Evolutionary conservation across 1,140 invertebrate species (phyloP), one percentile per base, ranked within the genome.

Genomic region (Portunus trituberculatus): DNA sequence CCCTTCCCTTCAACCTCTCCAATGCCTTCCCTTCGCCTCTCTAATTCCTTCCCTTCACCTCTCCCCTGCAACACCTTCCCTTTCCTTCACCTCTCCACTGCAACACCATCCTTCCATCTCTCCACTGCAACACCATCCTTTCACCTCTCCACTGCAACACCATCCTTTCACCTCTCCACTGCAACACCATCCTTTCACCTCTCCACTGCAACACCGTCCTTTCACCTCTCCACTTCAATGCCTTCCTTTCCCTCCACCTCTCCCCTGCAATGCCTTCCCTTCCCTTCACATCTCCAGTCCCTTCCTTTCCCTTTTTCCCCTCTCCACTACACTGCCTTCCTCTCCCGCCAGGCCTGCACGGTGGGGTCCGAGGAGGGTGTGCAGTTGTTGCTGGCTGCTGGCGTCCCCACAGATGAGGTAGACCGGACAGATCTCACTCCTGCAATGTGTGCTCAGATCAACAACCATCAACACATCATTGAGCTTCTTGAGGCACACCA

Each of bases 381-480:
- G 25, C 20, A 67, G 10, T 7, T 93, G 12, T 91, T 96, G 2
- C 91, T 96, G 31, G 39, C 88, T 29, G 83, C 83, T 12, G 90
- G 93, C 14, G 96, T 95, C 0, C 76, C 91, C 14, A 93, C 93
- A 20, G 86, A 94, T 25, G 48, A 83, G 28, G 29, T 82, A 0
- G 96, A 96, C 93, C 91, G 94, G 25, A 95, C 93, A 12, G 95
- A 96, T 45, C 92, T 96, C 90, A 96, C 96, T 3, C 93, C 96
- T 6, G 31, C 82, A 25, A 95, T 96, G 93, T 94, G 94, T 45
- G 96, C 96, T 0, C 76, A 93, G 76, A 94, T 94, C 82, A 95
- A 95, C 76, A 93, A 95, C 88, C 87, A 95, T 76, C 31, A 46
- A 0, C 45, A 87, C 87, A 25, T 96, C 25, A 88, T 87, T 25